Evolutionary conservation across 1,140 invertebrate species (phyloP).

Genomic region (Pseudachorutes palmiensis): DNA sequence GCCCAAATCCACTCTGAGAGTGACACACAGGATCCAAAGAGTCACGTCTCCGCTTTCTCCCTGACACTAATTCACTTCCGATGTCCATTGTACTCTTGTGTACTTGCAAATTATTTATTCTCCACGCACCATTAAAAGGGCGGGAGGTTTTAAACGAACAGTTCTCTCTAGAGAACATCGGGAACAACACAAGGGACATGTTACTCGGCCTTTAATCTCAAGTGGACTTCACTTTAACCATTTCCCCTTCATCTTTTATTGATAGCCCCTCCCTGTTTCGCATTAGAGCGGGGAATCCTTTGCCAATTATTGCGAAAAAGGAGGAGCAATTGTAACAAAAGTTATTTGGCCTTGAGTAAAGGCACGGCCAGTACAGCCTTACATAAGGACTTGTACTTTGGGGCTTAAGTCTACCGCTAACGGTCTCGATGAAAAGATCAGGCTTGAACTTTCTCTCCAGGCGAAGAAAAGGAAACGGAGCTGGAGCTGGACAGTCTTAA

Average conservation of each 20-base stretch:
- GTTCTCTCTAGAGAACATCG: not conserved
- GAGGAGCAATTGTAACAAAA: not conserved
- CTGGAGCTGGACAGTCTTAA: not conserved
- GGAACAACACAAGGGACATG: no score
- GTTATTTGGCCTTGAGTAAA: not conserved
- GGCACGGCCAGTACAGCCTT: not conserved
- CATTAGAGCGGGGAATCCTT: not conserved
- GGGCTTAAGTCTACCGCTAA: not conserved
- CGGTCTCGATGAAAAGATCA: not conserved
- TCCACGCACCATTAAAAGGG: no score
- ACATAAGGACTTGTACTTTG: not conserved
- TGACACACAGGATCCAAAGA: conserved; percentile 3
- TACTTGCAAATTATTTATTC: conserved; percentile 3
- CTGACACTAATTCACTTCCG: not conserved
- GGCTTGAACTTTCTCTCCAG: not conserved
- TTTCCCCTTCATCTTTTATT: conserved; percentile 12
- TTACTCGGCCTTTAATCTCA: not conserved
- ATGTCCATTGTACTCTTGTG: no score
- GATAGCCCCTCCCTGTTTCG: not conserved
- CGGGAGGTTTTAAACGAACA: not conserved
- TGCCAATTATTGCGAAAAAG: conserved; percentile 6
- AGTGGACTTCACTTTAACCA: not conserved
- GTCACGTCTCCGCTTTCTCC: not conserved
- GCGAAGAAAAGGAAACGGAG: not conserved
- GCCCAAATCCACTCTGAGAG: not conserved